These are phyloP conservation scores for Drosophila affinis DNA, from an alignment of 2,888 invertebrate species.

Conservation along the genomic window DNA sequence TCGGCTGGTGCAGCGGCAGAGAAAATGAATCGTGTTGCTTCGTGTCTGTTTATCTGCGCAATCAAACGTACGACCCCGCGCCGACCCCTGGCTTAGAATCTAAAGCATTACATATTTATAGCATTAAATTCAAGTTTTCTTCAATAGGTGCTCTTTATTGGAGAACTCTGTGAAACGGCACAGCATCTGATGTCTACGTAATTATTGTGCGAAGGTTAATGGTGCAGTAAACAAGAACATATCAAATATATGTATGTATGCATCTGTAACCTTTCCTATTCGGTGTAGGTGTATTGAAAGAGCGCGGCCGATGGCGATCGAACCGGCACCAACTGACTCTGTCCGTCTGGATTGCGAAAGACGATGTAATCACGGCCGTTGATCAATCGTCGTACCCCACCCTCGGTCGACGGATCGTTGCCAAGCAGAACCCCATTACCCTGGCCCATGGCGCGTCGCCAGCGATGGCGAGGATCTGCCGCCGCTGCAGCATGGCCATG, in stretches of 20 bases:
- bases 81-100: no score
- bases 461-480: constrained; percentile 43
- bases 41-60: no score
- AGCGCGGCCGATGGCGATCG: constrained; percentile 91
- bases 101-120: no score
- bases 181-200: constrained; percentile 55
- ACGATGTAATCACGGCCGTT: constrained; percentile 92
- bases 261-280: constrained; percentile 52
- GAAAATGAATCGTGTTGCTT: no score
- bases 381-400: constrained; percentile 85
- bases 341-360: constrained; percentile 86
- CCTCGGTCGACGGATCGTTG: constrained; percentile 22
- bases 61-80: no score
- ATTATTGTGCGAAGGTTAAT: constrained; percentile 17
- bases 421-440: constrained; percentile 62
- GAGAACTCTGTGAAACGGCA: constrained; percentile 10
- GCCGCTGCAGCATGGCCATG: constrained; percentile 21
- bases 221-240: constrained; percentile 3
- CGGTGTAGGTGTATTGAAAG: constrained; percentile 86
- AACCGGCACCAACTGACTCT: constrained; percentile 89
- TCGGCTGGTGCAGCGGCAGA: no score
- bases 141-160: constrained; percentile 36
- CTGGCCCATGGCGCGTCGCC: constrained; percentile 47
- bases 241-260: neutral
- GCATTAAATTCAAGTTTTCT: neutral